Evolutionary conservation across 2,113 vertebrate species (phyloP), one percentile per base, ranked within the genome.

Genomic region (Ceyx margarethae): DNA sequence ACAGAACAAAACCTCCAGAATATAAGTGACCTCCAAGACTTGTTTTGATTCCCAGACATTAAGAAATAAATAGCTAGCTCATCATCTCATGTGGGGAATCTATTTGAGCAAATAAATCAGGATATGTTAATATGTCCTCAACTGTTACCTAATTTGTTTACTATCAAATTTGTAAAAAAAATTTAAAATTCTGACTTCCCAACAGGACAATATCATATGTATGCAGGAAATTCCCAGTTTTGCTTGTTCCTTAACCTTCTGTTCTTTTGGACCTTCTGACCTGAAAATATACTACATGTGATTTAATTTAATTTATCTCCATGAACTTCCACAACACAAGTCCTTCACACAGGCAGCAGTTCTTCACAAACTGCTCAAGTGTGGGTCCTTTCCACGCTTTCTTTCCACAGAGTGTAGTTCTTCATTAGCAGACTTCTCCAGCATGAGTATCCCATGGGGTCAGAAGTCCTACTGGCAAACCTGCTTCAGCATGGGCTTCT

Each of bases 11-110:
- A 88, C 68, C 89, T 94, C 53, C 74, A 91, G 93, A 57, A 57
- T 86, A 57, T 94, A 95, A 94, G 87, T 96, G 97, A 97, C 97
- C 95, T 96, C 93, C 43, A 94, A 95, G 75, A 85, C 86, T 88
- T 95, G 79, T 97, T 97, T 96, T 96, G 83, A 92, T 91, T 95
- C 43, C 53, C 25, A 91, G 72, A 50, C 64, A 65, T 31, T 88
- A 87, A 92, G 85, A 69, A 94, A 97, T 96, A 96, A 96, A 94
- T 91, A 95, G 76, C 40, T 58, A 46, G 15, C 65, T 58, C 54
- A 67, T 85, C 95, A 35, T 75, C 90, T 75, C 17, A 66, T 25
- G 10, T 1, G 6, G 29, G 17, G 9, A 69, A 86, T 82, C 72
- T 84, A 89, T 90, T 57, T 81, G 10, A 25, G 10, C n/a, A 95